Percentiles rank a stretch among this genome's conserved stretches.
phyloP scores from a whole-genome alignment of 2,113 vertebrate genomes.

The Triplophysa rosa region DNA sequence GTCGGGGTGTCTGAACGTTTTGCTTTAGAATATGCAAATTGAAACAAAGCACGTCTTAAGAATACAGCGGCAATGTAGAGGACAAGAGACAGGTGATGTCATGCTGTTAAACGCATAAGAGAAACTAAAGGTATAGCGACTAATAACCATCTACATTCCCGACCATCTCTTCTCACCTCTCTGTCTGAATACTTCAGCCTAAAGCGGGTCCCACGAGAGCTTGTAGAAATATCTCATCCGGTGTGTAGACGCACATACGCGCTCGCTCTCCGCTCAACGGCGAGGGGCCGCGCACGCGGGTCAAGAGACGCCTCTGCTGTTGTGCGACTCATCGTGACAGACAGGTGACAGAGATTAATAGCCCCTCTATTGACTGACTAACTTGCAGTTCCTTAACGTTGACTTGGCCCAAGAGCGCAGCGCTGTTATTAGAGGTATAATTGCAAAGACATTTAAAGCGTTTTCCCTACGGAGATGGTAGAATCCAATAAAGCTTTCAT shows the following conservation, averaged over 20 bases:
- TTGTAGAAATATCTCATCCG: conserved; percentile 28
- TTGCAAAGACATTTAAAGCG: conserved; percentile 99
- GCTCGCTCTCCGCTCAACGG: conserved; percentile 14
- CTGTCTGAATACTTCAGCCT: conserved; percentile 40
- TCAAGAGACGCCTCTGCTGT: conserved; percentile 83
- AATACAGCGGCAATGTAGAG: conserved; percentile 28
- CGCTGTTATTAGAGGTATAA: conserved; percentile 96
- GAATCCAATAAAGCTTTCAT: conserved; percentile 99
- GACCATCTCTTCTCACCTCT: conserved; percentile 26
- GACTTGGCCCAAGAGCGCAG: conserved; percentile 82
- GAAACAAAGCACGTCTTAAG: conserved; percentile 30
- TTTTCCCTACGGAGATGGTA: conserved; percentile 92
- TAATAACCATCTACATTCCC: conserved; percentile 45
- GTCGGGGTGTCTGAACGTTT: conserved; percentile 36
- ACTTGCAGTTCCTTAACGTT: conserved; percentile 97
- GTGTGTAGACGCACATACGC: conserved; percentile 15
- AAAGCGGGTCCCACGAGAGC: conserved; percentile 38
- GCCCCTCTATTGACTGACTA: conserved; percentile 94
- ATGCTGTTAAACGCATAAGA: conserved; percentile 19
- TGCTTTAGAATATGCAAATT: too few relatives aligned
- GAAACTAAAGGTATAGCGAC: conserved; percentile 35
- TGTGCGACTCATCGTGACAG: conserved; percentile 72
- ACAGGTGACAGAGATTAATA: conserved; percentile 99
- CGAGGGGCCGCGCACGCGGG: conserved; percentile 71
- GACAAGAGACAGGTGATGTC: conserved; percentile 10